Conservation (phyloP, 2,113 vertebrate species). For the Pantherophis guttatus region DNA sequence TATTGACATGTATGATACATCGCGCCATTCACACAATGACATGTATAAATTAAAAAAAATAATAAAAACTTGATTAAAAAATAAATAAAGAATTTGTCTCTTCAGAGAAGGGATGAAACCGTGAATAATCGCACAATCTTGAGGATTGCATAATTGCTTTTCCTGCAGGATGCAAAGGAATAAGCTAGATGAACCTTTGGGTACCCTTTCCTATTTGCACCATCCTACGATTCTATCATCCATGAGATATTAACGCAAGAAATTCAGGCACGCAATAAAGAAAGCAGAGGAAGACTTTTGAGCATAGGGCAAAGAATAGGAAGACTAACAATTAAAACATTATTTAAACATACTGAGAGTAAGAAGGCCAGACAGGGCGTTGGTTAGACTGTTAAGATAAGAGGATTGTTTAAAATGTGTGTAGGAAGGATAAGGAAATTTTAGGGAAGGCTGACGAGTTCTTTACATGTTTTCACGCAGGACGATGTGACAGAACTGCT, state of each 20-base stretch:
- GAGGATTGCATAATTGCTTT: background rate
- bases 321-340: background rate
- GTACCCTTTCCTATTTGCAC: no score
- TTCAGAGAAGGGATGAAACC: background rate
- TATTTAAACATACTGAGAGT: background rate
- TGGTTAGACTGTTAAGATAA: background rate
- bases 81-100: no score
- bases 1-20: no score
- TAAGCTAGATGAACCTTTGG: background rate
- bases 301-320: background rate
- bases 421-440: background rate
- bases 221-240: background rate
- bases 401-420: background rate
- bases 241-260: background rate
- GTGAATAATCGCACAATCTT: background rate
- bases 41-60: no score
- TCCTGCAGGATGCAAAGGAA: background rate
- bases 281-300: background rate
- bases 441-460: background rate
- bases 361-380: background rate
- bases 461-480: background rate
- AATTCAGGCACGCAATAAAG: background rate
- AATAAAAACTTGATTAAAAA: no score
- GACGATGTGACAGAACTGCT: background rate
- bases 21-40: no score